Evolutionary conservation across 2,113 vertebrate species (phyloP).

Genomic region (Platycercus adscitus): DNA sequence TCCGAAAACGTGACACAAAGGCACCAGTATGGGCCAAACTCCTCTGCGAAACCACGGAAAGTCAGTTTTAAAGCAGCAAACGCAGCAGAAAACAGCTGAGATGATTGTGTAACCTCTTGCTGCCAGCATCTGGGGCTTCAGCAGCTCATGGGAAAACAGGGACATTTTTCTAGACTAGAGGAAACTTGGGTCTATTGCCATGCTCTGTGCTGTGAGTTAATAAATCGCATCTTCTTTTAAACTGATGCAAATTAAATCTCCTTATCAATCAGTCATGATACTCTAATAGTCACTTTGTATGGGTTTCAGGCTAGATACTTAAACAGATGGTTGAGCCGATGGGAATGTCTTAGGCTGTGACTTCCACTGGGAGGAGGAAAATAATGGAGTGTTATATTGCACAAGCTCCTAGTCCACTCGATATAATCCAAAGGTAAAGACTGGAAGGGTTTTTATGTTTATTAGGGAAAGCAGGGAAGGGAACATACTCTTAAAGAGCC

Average conservation of each 20-base stretch:
- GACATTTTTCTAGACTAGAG: neutral
- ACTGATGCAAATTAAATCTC: neutral
- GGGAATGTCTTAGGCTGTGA: neutral
- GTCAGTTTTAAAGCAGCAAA: neutral
- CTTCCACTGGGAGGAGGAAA: neutral
- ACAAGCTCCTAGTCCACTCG: neutral
- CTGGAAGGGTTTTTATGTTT: neutral
- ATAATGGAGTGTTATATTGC: neutral
- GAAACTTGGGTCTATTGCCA: neutral
- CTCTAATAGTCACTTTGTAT: neutral
- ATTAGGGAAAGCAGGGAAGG: neutral
- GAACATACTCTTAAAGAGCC: neutral
- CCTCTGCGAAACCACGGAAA: neutral
- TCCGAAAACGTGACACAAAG: neutral
- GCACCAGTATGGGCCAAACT: neutral
- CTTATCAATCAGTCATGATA: neutral
- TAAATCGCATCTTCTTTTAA: neutral
- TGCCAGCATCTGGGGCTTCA: neutral
- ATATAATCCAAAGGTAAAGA: neutral
- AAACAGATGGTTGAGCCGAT: neutral
- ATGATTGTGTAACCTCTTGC: neutral
- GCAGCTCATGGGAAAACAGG: neutral
- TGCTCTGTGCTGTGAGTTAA: neutral
- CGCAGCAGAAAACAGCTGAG: neutral
- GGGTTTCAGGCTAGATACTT: neutral